A percentile compares a stretch with the other conserved stretches of the same genome.
phyloP scores from a whole-genome alignment of 2,888 invertebrate genomes.

The Myopa tessellatipennis region DNA sequence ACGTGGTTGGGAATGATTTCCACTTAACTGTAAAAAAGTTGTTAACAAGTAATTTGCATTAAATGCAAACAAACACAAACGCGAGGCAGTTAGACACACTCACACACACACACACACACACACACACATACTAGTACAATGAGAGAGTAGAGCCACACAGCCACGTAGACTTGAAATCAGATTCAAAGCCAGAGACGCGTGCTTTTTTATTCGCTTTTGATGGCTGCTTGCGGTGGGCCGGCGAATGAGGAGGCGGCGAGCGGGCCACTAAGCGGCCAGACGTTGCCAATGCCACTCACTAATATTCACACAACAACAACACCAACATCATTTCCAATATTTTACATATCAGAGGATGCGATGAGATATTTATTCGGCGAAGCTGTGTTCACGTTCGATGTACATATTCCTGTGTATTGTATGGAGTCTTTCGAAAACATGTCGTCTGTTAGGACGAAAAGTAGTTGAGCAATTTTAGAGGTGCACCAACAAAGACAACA shows the following conservation, averaged over 20 bases:
- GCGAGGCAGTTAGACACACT: neutral
- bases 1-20: slow-evolving; percentile 1
- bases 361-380: neutral
- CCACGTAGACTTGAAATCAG: neutral
- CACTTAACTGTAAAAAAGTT: slow-evolving; percentile 29
- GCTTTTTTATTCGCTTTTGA: neutral
- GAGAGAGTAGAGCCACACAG: neutral
- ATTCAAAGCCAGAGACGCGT: neutral
- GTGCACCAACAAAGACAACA: neutral
- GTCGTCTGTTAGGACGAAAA: too few relatives aligned
- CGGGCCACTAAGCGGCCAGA: slow-evolving; percentile 5
- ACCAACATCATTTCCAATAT: slow-evolving; percentile 7
- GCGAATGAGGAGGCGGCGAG: neutral
- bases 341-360: neutral
- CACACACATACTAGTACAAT: neutral
- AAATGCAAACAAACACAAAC: slow-evolving; percentile 24
- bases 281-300: slow-evolving; percentile 26
- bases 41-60: slow-evolving; percentile 40
- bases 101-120: neutral
- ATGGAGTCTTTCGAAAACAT: neutral
- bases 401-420: neutral
- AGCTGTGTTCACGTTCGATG: neutral
- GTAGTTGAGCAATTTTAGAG: neutral
- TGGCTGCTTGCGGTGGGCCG: neutral
- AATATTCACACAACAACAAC: slow-evolving; percentile 37